Percentiles rank a stretch among this genome's conserved stretches.
Evolutionary conservation across 2,888 invertebrate genomes (phyloP).

Genomic region (Hipparchia semele): DNA sequence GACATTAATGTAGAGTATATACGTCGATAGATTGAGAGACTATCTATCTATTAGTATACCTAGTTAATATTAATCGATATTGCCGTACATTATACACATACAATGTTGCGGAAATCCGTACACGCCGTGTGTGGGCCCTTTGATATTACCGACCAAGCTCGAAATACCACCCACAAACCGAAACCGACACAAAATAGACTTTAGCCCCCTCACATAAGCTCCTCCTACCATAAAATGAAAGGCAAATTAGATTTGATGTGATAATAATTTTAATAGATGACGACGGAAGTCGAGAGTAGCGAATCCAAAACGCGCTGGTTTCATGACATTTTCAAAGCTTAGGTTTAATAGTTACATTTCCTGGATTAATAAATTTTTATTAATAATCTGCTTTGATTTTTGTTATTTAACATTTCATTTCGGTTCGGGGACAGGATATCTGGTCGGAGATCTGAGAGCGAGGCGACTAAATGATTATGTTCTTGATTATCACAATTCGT

Average conservation of each 20-base stretch:
- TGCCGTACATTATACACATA: slow-evolving; percentile 46
- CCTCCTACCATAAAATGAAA: background rate
- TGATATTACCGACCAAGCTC: slow-evolving; percentile 44
- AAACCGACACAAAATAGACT: slow-evolving; percentile 13
- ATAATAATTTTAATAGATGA: slow-evolving; percentile 50
- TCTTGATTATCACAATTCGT: slow-evolving; percentile 16
- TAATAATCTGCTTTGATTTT: slow-evolving; percentile 48
- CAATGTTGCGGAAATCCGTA: slow-evolving; percentile 58
- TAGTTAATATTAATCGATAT: slow-evolving; percentile 41
- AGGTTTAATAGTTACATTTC: slow-evolving; percentile 52
- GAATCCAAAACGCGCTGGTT: slow-evolving; percentile 49
- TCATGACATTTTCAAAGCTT: slow-evolving; percentile 48
- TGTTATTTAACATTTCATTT: slow-evolving; percentile 8
- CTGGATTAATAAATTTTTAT: slow-evolving; percentile 44
- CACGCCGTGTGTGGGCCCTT: slow-evolving; percentile 64
- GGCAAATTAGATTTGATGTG: slow-evolving; percentile 38
- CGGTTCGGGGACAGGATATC: slow-evolving; percentile 28
- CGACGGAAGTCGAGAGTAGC: slow-evolving; percentile 50
- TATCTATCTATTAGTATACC: background rate
- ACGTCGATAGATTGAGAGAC: too few species aligned
- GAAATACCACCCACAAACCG: slow-evolving; percentile 12
- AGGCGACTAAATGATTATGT: slow-evolving; percentile 17
- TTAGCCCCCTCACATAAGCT: slow-evolving; percentile 8
- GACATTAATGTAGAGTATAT: too few species aligned
- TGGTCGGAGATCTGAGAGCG: slow-evolving; percentile 19